phyloP scores from a whole-genome alignment of 92 coral and sea anemone genomes.

The Pocillopora grandis region DNA sequence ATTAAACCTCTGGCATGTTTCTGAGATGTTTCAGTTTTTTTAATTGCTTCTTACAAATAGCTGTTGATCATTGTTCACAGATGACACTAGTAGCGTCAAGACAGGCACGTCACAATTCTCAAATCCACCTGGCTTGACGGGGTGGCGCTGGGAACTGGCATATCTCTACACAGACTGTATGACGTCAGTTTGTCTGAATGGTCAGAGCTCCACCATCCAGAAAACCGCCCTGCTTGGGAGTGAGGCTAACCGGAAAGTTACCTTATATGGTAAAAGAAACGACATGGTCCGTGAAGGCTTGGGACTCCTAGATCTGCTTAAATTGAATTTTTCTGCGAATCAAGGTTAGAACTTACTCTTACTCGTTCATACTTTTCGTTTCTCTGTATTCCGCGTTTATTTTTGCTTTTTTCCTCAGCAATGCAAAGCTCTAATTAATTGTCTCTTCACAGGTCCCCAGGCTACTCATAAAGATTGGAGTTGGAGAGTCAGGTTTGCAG shows the following conservation, averaged over 20 bases:
- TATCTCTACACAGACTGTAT: conserved; percentile 87
- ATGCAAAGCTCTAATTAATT: not conserved
- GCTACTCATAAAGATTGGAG: conserved; percentile 64
- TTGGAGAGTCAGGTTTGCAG: conserved; percentile 94
- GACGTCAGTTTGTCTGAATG: conserved; percentile 86
- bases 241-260: conserved; percentile 67
- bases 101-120: conserved; percentile 68
- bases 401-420: not conserved
- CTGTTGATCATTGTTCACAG: conserved; percentile 4
- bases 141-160: conserved; percentile 98
- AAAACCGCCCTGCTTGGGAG: conserved; percentile 87
- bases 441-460: conserved; percentile 15
- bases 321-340: conserved; percentile 61
- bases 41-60: no score
- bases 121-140: conserved; percentile 60
- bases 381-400: no score
- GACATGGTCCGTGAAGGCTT: conserved; percentile 52
- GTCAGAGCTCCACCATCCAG: conserved; percentile 84
- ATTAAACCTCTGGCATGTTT: no score
- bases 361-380: not conserved
- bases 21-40: no score
- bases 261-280: conserved; percentile 53
- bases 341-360: conserved; percentile 44
- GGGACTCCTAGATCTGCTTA: conserved; percentile 73
- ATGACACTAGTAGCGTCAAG: conserved; percentile 37